Base-by-base conservation (phyloP, 2,888 invertebrate species). In the Phyllotreta cruciferae region DNA sequence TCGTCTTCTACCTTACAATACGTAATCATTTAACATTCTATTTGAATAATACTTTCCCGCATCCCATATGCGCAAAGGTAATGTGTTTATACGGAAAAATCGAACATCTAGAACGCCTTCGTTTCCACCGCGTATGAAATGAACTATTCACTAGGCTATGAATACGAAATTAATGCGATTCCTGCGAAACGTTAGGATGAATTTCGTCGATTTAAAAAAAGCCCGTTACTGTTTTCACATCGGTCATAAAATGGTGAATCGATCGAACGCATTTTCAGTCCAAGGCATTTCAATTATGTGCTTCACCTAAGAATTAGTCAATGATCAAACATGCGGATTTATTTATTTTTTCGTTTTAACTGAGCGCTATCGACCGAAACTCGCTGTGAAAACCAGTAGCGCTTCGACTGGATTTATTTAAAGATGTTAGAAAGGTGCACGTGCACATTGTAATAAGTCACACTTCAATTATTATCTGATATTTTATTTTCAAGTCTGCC, bases 311-410 rank as follows among this genome's bases (percentile, higher is more conserved):
- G 44, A 41, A 50, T 57, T 57, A 57, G 57, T 41, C 57, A 57
- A 50, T 57, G 57, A 50, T 57, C 49, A 50, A 57, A 57, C 49
- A 57, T 41, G 49, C 57, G 39, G 50, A 57, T 57, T 57, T 57
- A 41, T 57, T 57, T 57, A 50, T 50, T 57, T 50, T 50, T 58
- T 57, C 13, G 38, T 49, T 38, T 50, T 7, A 58, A 50, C 36
- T 38, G 24, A 58, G 42, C 34, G 49, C 57, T 35, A 58, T 49
- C 57, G 50, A 50, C 50, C 50, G 57, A 41, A 58, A 36, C 42
- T 35, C 11, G 11, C 2, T 34, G 11, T 13, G 13, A 9, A 9
- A 24, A 34, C 13, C n/a, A 44, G 38, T 35, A 14, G 13, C 35
- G 41, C 54, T 54, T 54, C 41, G 41, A 41, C 54, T 56, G 44